Evolutionary conservation across 2,888 invertebrate genomes (phyloP), one percentile per base, ranked within the genome.

Genomic region (Mythimna ferrago): DNA sequence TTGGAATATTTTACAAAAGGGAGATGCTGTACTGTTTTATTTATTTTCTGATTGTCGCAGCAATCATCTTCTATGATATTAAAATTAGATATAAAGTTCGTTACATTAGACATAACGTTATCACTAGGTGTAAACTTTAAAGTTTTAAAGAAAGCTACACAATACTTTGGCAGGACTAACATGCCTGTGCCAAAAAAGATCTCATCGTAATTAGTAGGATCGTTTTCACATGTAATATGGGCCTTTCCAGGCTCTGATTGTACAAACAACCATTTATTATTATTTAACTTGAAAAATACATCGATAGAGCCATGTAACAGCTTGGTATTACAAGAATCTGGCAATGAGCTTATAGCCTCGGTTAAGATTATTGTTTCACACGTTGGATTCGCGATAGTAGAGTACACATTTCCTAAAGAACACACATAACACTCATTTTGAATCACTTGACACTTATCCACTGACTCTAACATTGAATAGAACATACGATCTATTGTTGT

Each of bases 381-480:
- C 11, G 41, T 44, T 44, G 41, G 41, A 44, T 44, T 44, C 11
- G 41, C 41, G 21, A 66, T 32, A 44, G 44, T 66, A 19, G 66
- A 66, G 44, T 41, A 66, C 41, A 66, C 57, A 44, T 57, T 58
- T 32, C 21, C 57, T 57, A 66, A 57, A 32, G 41, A 44, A 57
- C 66, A 66, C 41, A 66, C 57, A 58, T 57, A 56, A 32, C 41
- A 65, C 53, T 65, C 35, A 65, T 65, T 54, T 53, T 53, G 19
- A 19, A 56, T 65, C 65, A 57, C 66, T 66, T 66, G 21, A 10
- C 57, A 66, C 66, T 66, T 21, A 48, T 57, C 21, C 9, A 57
- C 41, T 44, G 57, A 57, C 14, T 57, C 44, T 21, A 66, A 57
- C 16, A 48, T 3, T 44, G 41, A 44, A 44, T 44, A 44, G 41